These are phyloP conservation scores for Atta cephalotes DNA, from an alignment of 1,140 invertebrate species.

Conservation along the genomic window DNA sequence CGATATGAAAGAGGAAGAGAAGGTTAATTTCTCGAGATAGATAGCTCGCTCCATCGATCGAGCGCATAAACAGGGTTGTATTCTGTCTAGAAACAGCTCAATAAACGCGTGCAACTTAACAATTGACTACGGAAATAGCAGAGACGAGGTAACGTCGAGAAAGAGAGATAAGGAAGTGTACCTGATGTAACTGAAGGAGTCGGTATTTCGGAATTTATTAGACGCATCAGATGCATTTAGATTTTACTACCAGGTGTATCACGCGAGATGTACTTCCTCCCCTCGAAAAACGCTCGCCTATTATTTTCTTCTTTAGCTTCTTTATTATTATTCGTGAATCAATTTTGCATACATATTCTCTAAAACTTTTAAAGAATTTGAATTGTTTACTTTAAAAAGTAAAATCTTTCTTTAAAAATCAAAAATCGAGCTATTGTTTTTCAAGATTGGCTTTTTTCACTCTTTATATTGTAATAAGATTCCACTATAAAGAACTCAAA, in stretches of 20 bases:
- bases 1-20: constrained; percentile 18
- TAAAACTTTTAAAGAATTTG: no score
- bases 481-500: no score
- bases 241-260: constrained; percentile 8
- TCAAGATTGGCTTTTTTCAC: no score
- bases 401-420: no score
- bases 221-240: neutral
- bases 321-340: constrained; percentile 25
- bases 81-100: constrained; percentile 27
- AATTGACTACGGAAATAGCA: constrained; percentile 41
- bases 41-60: constrained; percentile 51
- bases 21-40: constrained; percentile 64
- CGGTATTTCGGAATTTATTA: constrained; percentile 34
- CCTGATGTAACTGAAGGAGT: neutral
- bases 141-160: neutral
- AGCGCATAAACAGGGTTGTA: neutral
- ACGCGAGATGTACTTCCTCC: neutral
- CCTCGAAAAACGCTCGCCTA: neutral
- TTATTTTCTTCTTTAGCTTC: neutral
- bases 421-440: no score
- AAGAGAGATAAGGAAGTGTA: constrained; percentile 9
- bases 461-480: no score
- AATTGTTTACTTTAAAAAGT: no score
- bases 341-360: neutral
- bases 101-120: constrained; percentile 14